A percentile compares a stretch with the other conserved stretches of the same genome.
These are phyloP conservation scores for Centroberyx gerrardi DNA, from an alignment of 2,797 vertebrate species.

Conservation along the genomic window DNA sequence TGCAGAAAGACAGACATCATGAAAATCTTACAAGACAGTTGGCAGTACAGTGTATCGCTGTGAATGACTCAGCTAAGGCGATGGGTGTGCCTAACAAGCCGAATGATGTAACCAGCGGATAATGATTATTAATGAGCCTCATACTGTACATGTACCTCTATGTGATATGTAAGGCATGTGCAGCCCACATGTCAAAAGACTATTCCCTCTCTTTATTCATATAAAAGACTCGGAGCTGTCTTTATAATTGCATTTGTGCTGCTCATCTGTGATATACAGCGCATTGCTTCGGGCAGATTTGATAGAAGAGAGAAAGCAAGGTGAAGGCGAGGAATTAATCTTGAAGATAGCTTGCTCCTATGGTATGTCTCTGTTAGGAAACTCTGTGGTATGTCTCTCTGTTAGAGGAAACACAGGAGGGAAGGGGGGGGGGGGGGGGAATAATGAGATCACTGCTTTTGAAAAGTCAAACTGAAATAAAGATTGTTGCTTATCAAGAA, in stretches of 20 bases:
- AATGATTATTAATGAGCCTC: conserved; percentile 78
- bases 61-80: conserved; percentile 74
- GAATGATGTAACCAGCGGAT: conserved; percentile 75
- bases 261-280: conserved; percentile 73
- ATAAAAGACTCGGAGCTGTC: conserved; percentile 73
- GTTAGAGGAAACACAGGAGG: conserved; percentile 25
- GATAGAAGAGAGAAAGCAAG: conserved; percentile 58
- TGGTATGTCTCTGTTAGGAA: conserved; percentile 31
- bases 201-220: conserved; percentile 73
- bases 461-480: conserved; percentile 13
- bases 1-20: conserved; percentile 15
- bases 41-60: conserved; percentile 18
- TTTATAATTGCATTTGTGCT: conserved; percentile 72
- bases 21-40: conserved; percentile 35
- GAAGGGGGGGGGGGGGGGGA: neutral
- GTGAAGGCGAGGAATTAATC: conserved; percentile 59
- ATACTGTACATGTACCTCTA: conserved; percentile 55
- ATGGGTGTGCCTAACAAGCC: conserved; percentile 68
- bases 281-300: conserved; percentile 65
- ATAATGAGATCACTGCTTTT: conserved; percentile 1
- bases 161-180: conserved; percentile 62
- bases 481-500: conserved; percentile 3
- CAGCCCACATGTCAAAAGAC: conserved; percentile 67
- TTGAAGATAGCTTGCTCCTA: conserved; percentile 35
- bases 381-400: neutral